phyloP scores from a whole-genome alignment of 2,797 vertebrate species.

The Pseudopleuronectes americanus region DNA sequence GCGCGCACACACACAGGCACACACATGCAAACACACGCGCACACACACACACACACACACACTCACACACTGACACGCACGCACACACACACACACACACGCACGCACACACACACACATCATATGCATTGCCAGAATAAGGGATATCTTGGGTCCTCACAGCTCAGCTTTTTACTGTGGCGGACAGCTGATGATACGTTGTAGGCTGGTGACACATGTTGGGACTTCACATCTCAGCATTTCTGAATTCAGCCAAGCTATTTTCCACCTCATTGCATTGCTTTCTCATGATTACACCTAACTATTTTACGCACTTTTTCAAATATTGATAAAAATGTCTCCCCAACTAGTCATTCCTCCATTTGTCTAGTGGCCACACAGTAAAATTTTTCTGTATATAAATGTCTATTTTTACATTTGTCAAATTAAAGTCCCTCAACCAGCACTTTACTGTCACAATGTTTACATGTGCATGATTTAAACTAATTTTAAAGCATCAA shows the following conservation, averaged over 20 bases:
- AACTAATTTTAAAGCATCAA: not conserved
- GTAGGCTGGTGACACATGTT: conserved; percentile 40
- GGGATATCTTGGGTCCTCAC: conserved; percentile 47
- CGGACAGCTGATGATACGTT: conserved; percentile 27
- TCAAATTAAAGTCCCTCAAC: not conserved
- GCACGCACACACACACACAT: conserved; percentile 12
- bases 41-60: conserved; percentile 14
- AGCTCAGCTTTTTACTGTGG: conserved; percentile 51
- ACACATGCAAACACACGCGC: conserved; percentile 12
- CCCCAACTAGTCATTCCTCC: not conserved
- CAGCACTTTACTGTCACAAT: not conserved
- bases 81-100: conserved; percentile 9
- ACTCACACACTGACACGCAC: conserved; percentile 12
- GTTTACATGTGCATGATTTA: not conserved
- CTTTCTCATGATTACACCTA: conserved; percentile 7
- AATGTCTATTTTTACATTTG: not conserved
- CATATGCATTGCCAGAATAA: conserved; percentile 37
- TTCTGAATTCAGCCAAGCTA: conserved; percentile 51
- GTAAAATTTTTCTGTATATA: not conserved
- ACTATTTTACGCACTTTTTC: not conserved
- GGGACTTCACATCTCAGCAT: conserved; percentile 44
- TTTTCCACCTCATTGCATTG: conserved; percentile 30
- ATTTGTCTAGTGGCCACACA: not conserved
- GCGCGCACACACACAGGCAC: conserved; percentile 14
- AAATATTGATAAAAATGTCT: not conserved